A percentile compares a stretch with the other conserved stretches of the same genome.
Evolutionary conservation across 2,797 vertebrate genomes (phyloP).

Genomic region (Scarus forsteni): DNA sequence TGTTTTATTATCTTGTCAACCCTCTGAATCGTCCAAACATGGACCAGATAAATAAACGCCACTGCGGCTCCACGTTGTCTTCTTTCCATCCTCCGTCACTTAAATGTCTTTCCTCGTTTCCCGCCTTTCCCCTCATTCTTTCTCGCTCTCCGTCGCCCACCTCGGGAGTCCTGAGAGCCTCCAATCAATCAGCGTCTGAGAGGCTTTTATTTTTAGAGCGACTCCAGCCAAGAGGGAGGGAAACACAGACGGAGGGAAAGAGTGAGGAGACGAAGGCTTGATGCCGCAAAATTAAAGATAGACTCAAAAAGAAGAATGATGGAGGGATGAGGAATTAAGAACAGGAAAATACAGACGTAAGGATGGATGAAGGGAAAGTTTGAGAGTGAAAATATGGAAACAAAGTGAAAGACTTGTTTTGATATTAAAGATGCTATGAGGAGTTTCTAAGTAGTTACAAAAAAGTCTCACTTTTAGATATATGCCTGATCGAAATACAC

Average conservation of each 20-base stretch:
- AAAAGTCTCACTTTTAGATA: too few species aligned
- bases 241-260: slow-evolving; percentile 29
- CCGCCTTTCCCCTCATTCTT: not conserved
- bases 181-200: slow-evolving; percentile 81
- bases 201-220: slow-evolving; percentile 83
- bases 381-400: not conserved
- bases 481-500: too few species aligned
- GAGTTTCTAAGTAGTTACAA: too few species aligned
- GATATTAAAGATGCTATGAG: too few species aligned
- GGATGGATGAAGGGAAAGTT: not conserved
- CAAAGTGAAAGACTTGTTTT: too few species aligned
- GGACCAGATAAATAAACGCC: slow-evolving; percentile 24
- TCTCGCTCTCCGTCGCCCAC: slow-evolving; percentile 51
- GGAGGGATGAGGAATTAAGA: not conserved
- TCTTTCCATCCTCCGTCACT: slow-evolving; percentile 16
- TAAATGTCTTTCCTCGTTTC: not conserved
- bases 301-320: not conserved
- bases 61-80: not conserved
- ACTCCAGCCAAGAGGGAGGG: slow-evolving; percentile 64
- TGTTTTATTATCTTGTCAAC: too few species aligned
- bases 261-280: not conserved
- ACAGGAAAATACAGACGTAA: not conserved
- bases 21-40: slow-evolving; percentile 18
- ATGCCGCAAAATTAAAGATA: not conserved
- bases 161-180: slow-evolving; percentile 71